Evolutionary conservation across 2,888 invertebrate species (phyloP).

Genomic region (Saturnia japonica): DNA sequence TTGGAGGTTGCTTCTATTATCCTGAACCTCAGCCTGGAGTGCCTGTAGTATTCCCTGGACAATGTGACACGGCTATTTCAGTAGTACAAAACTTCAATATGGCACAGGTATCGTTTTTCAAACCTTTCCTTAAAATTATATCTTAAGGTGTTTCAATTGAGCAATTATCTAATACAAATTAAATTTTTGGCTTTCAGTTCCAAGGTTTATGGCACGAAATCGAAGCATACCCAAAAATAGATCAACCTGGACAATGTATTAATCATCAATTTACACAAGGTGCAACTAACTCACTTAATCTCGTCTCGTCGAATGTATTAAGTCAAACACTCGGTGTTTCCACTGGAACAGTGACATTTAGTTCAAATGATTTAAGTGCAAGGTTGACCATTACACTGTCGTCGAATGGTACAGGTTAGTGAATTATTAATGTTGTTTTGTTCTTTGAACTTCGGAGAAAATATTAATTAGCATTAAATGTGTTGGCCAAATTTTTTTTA

Average conservation of each 20-base stretch:
- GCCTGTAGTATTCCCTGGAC: slow-evolving; percentile 52
- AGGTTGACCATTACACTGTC: slow-evolving; percentile 27
- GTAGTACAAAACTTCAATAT: slow-evolving; percentile 39
- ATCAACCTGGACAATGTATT: slow-evolving; percentile 41
- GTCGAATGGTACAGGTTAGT: slow-evolving; percentile 30
- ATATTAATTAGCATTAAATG: neutral
- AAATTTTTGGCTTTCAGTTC: slow-evolving; percentile 26
- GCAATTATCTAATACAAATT: neutral
- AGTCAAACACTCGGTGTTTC: slow-evolving; percentile 34
- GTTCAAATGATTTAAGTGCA: slow-evolving; percentile 28
- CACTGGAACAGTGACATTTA: slow-evolving; percentile 29
- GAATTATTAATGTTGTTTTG: neutral
- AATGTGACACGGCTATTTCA: slow-evolving; percentile 42
- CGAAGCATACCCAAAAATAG: slow-evolving; percentile 38
- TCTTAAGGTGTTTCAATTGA: neutral
- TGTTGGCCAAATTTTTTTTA: neutral
- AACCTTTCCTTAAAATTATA: neutral
- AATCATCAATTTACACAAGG: slow-evolving; percentile 35
- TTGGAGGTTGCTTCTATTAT: slow-evolving; percentile 53
- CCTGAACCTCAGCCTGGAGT: slow-evolving; percentile 44
- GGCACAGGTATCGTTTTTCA: slow-evolving; percentile 20
- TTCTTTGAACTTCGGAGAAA: neutral
- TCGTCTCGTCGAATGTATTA: slow-evolving; percentile 40
- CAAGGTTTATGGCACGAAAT: slow-evolving; percentile 41
- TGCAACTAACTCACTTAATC: slow-evolving; percentile 25